These are phyloP conservation scores for Emys orbicularis DNA, from an alignment of 2,797 vertebrate genomes.

Conservation along the genomic window DNA sequence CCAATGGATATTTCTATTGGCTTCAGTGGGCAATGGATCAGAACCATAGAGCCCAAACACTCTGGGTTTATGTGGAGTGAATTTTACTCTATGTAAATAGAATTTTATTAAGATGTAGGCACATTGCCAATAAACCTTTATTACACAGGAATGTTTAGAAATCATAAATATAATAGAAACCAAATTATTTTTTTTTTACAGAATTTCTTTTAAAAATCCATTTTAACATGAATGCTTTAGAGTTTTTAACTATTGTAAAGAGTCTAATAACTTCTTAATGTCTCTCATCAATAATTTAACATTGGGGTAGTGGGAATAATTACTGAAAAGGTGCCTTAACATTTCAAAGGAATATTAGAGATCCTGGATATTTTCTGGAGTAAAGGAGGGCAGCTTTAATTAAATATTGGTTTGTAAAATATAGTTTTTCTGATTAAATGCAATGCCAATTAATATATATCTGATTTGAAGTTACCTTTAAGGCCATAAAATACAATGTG, in stretches of 20 bases:
- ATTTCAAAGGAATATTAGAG: slow-evolving; percentile 44
- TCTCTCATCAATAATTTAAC: slow-evolving; percentile 55
- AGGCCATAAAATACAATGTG: not conserved
- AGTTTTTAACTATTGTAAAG: slow-evolving; percentile 20
- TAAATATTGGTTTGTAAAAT: slow-evolving; percentile 8
- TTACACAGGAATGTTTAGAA: not conserved
- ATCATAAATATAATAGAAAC: not conserved
- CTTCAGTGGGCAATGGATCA: not conserved
- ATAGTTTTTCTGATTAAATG: slow-evolving; percentile 14
- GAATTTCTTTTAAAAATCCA: not conserved
- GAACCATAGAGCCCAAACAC: not conserved
- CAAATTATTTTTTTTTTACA: not conserved
- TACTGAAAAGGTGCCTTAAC: slow-evolving; percentile 55
- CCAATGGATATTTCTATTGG: not conserved
- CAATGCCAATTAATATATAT: not conserved
- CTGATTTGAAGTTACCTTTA: not conserved
- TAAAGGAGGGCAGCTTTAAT: slow-evolving; percentile 40
- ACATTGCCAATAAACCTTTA: not conserved
- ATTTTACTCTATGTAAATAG: not conserved
- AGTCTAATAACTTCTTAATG: slow-evolving; percentile 14
- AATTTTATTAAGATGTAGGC: not conserved
- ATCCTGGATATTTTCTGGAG: slow-evolving; percentile 28
- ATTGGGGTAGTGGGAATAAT: slow-evolving; percentile 6
- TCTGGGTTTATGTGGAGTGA: not conserved
- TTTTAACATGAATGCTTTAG: slow-evolving; percentile 18